Base-by-base conservation (phyloP, 2,797 vertebrate genomes). In the Bradypus variegatus region DNA sequence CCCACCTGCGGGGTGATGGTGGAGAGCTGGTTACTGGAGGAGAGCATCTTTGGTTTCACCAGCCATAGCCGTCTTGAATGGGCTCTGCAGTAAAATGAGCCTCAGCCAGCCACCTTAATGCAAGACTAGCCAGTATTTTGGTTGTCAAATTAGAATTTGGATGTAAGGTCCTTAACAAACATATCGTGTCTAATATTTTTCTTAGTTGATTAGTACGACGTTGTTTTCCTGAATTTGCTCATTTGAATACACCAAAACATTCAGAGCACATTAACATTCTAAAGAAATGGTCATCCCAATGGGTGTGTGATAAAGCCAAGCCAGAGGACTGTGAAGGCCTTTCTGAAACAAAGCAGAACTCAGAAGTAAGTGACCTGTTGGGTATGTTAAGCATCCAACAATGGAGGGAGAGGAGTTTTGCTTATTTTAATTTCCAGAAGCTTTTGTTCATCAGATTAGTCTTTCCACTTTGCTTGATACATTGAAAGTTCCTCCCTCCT, bases 21-120 rank as follows among this genome's bases (percentile, higher is more conserved):
- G 80, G 64, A 11, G 6, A 29, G 72, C 85, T 93, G 9, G 1
- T 91, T 95, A 82, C 53, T 92, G 75, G 76, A 91, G 96, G 93
- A 94, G 70, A 96, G 84, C 83, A 19, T 93, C 93, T 95, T 97
- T 45, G 89, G 89, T 96, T 97, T 95, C 95, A 55, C 65, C 13
- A 70, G 91, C 93, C 29, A 6, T 83, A 87, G 95, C 92, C 27
- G 10, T 96, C 91, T 90, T 91, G 91, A 95, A 65, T 78, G 92
- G 93, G 75, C 86, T 92, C 55, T 75, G 45, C 81, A 60, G 27
- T 88, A n/a, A 86, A 90, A 72, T 60, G 31, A 75, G 83, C 83
- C 48, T 2, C 11, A 81, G 55, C 50, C 55, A 62, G 75, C 91
- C 85, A n/a, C 25, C 88, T 48, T 36, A 45, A 76, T 92, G 75